These are phyloP conservation scores for Litocranius walleri DNA, from an alignment of 2,113 vertebrate genomes.

Conservation along the genomic window DNA sequence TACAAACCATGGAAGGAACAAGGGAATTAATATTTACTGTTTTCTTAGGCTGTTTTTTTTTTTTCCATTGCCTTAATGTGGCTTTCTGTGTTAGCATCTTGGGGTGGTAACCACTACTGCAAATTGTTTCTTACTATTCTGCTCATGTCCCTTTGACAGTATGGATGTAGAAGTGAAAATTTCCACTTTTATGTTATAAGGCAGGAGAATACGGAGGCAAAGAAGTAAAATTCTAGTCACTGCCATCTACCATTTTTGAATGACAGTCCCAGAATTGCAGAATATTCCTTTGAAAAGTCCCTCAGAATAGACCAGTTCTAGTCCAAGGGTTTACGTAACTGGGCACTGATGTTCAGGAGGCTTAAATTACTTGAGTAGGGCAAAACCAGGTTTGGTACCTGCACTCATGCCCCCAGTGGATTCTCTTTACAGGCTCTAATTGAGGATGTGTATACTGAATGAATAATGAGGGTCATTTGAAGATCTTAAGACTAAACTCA, in stretches of 20 bases:
- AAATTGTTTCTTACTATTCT: not conserved
- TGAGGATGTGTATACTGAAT: not conserved
- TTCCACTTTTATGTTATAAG: not conserved
- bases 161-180: not conserved
- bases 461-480: not conserved
- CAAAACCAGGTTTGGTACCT: not conserved
- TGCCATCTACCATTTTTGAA: not conserved
- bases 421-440: not conserved
- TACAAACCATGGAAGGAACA: not conserved
- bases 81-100: not conserved
- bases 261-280: not conserved
- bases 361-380: not conserved
- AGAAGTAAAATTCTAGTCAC: not conserved
- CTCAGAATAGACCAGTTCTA: not conserved
- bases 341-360: not conserved
- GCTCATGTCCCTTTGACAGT: not conserved
- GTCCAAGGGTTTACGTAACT: not conserved
- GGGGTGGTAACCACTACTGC: not conserved
- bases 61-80: not conserved
- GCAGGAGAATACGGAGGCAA: not conserved
- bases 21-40: not conserved
- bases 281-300: not conserved
- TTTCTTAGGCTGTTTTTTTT: not conserved
- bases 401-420: not conserved
- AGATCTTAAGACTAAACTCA: not conserved